Percentiles rank a stretch among this genome's conserved stretches.
Conservation (phyloP, 2,888 invertebrate species). For the Stenoptilia bipunctidactyla region DNA sequence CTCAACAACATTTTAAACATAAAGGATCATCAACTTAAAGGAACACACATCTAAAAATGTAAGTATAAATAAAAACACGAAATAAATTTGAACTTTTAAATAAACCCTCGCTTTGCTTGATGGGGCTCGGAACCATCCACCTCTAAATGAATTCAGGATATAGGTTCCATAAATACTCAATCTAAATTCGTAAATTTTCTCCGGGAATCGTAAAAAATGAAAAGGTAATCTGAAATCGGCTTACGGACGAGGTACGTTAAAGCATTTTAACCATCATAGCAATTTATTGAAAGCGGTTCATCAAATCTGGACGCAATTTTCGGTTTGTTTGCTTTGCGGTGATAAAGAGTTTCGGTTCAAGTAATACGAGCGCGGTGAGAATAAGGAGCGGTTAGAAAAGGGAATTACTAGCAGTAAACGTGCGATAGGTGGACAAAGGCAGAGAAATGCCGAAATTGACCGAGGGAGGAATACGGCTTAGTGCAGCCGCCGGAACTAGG, state of each 20-base stretch:
- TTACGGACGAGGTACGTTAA: constrained; percentile 36
- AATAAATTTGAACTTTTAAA: constrained; percentile 1
- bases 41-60: not conserved
- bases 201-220: constrained; percentile 43
- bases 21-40: not conserved
- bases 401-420: constrained; percentile 16
- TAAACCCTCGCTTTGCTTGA: constrained; percentile 19
- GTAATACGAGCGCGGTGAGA: constrained; percentile 7
- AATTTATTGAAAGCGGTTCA: constrained; percentile 26
- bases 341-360: constrained; percentile 3
- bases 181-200: constrained; percentile 56
- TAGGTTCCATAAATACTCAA: constrained; percentile 57
- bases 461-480: constrained; percentile 60
- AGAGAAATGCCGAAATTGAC: constrained; percentile 61
- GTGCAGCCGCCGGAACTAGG: constrained; percentile 67
- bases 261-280: constrained; percentile 34
- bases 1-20: not conserved
- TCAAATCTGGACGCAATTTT: constrained; percentile 19
- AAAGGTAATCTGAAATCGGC: constrained; percentile 46
- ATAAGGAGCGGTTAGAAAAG: constrained; percentile 11
- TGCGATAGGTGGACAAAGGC: constrained; percentile 38
- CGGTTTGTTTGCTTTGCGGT: constrained; percentile 13
- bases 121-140: constrained; percentile 28
- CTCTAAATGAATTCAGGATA: constrained; percentile 51
- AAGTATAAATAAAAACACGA: no score